Conservation (phyloP, 1,140 invertebrate genomes). For the Battus philenor region DNA sequence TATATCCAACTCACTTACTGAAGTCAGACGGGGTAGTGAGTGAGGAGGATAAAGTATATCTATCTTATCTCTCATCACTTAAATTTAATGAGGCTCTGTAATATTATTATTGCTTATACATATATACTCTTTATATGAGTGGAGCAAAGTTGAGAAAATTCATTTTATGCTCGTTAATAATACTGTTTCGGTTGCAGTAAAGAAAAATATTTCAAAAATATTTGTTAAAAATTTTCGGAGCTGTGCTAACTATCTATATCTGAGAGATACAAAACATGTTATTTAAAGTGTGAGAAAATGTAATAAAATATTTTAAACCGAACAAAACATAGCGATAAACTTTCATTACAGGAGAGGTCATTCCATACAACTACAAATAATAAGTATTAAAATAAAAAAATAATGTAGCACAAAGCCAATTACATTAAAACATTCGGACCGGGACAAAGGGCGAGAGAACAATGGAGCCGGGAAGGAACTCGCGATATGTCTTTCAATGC, state of each 20-base stretch:
- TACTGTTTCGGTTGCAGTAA: too few species aligned
- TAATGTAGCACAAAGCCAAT: conserved; percentile 67
- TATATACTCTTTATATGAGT: background rate
- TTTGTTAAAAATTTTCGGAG: too few species aligned
- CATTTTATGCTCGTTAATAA: too few species aligned
- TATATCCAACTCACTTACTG: conserved; percentile 73
- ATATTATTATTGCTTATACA: too few species aligned
- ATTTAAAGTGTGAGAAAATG: too few species aligned
- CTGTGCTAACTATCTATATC: background rate
- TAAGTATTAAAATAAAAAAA: conserved; percentile 31
- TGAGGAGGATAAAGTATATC: conserved; percentile 33
- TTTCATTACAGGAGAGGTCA: too few species aligned
- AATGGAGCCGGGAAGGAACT: conserved; percentile 60
- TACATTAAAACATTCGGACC: conserved; percentile 73
- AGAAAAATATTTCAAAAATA: too few species aligned
- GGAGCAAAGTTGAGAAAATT: too few species aligned
- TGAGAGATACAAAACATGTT: too few species aligned
- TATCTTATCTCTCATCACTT: conserved; percentile 25
- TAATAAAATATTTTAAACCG: too few species aligned
- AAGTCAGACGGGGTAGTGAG: conserved; percentile 48
- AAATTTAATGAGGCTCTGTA: conserved; percentile 16
- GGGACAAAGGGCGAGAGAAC: conserved; percentile 68
- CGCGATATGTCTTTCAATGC: conserved; percentile 74
- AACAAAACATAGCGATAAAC: too few species aligned
- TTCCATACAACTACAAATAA: too few species aligned